phyloP scores from a whole-genome alignment of 2,113 vertebrate genomes.

The Xenopus laevis region DNA sequence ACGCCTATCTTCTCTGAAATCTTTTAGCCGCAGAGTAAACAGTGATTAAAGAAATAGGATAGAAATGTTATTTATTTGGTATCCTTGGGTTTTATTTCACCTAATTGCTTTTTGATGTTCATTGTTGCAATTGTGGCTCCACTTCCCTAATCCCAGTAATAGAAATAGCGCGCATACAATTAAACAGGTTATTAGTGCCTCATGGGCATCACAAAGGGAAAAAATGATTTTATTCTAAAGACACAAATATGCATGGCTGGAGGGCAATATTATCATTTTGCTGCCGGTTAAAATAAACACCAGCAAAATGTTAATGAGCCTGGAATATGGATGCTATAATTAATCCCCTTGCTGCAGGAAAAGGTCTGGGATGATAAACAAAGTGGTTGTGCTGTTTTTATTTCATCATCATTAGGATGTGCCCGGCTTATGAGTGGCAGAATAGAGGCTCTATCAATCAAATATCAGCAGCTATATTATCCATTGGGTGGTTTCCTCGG shows the following conservation, averaged over 20 bases:
- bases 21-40: neutral
- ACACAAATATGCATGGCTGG: slow-evolving; percentile 29
- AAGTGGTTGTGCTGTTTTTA: slow-evolving; percentile 19
- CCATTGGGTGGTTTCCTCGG: no score
- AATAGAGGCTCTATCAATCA: neutral
- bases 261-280: slow-evolving; percentile 38
- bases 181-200: slow-evolving; percentile 31
- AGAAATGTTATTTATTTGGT: slow-evolving; percentile 1
- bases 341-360: slow-evolving; percentile 40
- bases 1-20: neutral
- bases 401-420: slow-evolving; percentile 5
- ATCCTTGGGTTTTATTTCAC: slow-evolving; percentile 7
- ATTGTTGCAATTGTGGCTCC: slow-evolving; percentile 3
- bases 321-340: slow-evolving; percentile 42
- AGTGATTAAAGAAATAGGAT: neutral
- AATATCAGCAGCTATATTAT: neutral
- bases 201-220: slow-evolving; percentile 27
- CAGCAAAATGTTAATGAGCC: slow-evolving; percentile 42
- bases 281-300: slow-evolving; percentile 42
- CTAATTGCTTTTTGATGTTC: slow-evolving; percentile 44
- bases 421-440: slow-evolving; percentile 10
- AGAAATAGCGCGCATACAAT: slow-evolving; percentile 27
- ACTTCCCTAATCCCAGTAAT: slow-evolving; percentile 29
- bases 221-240: slow-evolving; percentile 30
- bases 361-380: slow-evolving; percentile 27